A percentile compares a stretch with the other conserved stretches of the same genome.
Conservation (phyloP, 1,140 invertebrate genomes). For the Orchesella cincta region DNA sequence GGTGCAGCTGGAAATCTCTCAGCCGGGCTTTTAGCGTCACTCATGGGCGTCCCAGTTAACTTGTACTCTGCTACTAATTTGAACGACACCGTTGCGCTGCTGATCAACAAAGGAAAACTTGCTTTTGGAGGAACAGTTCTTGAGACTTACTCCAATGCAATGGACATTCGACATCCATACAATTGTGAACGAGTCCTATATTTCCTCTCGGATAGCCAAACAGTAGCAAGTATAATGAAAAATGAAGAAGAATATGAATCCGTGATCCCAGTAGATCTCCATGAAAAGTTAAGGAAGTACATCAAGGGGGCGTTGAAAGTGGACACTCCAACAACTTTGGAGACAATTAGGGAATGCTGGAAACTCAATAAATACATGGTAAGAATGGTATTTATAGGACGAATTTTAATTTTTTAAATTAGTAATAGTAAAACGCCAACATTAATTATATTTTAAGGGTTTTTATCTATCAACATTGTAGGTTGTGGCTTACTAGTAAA, state of each 20-base stretch:
- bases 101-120: slow-evolving; percentile 54
- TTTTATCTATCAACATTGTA: too few relatives aligned
- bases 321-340: slow-evolving; percentile 51
- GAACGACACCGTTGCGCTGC: slow-evolving; percentile 56
- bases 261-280: slow-evolving; percentile 49
- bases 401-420: too few relatives aligned
- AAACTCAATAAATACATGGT: slow-evolving; percentile 56
- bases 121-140: slow-evolving; percentile 49
- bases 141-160: slow-evolving; percentile 57
- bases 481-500: too few relatives aligned
- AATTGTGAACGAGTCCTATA: slow-evolving; percentile 58
- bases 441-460: slow-evolving; percentile 11
- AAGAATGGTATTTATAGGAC: slow-evolving; percentile 9
- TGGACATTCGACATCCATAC: slow-evolving; percentile 60
- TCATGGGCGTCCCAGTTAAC: slow-evolving; percentile 58
- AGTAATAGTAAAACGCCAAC: slow-evolving; percentile 12
- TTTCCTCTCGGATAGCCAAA: slow-evolving; percentile 49
- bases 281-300: slow-evolving; percentile 44
- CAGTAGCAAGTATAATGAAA: slow-evolving; percentile 52
- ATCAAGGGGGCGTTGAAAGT: slow-evolving; percentile 39
- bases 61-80: slow-evolving; percentile 57
- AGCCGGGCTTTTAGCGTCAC: slow-evolving; percentile 55
- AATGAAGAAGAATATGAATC: slow-evolving; percentile 52
- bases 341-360: slow-evolving; percentile 55
- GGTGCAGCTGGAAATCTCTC: slow-evolving; percentile 59